Conservation (phyloP, 2,797 vertebrate genomes). For the Helarctos malayanus region DNA sequence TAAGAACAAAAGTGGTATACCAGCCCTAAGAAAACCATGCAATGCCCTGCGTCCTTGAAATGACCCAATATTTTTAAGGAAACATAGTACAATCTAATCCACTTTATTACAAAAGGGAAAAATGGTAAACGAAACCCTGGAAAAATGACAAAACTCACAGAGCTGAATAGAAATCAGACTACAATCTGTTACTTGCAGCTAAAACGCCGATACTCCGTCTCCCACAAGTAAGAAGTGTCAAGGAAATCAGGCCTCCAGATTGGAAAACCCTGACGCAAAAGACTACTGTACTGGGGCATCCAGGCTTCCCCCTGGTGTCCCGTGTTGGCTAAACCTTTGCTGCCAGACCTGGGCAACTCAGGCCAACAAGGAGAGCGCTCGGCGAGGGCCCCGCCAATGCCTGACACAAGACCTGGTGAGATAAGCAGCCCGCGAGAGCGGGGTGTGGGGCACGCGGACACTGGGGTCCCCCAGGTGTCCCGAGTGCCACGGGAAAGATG, state of each 20-base stretch:
- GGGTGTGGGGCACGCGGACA: rapidly evolving
- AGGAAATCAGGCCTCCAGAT: neutral
- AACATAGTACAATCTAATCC: neutral
- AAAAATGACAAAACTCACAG: neutral
- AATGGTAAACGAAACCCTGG: neutral
- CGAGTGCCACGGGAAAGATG: neutral
- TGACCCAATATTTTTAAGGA: neutral
- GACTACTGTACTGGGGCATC: neutral
- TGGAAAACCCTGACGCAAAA: neutral
- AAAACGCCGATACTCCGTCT: neutral
- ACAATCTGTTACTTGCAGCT: neutral
- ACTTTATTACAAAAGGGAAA: neutral
- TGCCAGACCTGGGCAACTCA: neutral
- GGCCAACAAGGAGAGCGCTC: neutral
- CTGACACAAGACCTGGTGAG: rapidly evolving
- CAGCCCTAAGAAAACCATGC: neutral
- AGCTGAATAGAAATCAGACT: neutral
- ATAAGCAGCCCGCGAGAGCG: neutral
- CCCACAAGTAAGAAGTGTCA: neutral
- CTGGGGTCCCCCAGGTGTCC: neutral
- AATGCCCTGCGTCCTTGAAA: neutral
- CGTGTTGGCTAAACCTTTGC: neutral
- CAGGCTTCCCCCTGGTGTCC: neutral
- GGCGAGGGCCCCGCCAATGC: neutral
- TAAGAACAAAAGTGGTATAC: neutral